phyloP scores from a whole-genome alignment of 2,113 vertebrate species.

The Forbesichthys agassizii region DNA sequence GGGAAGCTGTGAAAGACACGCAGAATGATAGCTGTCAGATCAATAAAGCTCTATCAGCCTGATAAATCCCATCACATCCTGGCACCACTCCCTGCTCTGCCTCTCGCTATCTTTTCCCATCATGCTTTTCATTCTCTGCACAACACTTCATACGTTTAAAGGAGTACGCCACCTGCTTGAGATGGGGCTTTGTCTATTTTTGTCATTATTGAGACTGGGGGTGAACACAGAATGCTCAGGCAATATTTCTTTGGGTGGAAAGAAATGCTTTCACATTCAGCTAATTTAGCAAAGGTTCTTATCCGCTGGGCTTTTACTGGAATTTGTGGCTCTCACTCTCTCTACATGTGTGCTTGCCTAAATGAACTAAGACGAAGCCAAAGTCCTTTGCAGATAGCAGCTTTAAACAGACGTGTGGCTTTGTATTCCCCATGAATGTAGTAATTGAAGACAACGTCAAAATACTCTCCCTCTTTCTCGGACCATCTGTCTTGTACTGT shows the following conservation, averaged over 20 bases:
- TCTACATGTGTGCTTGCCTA: slow-evolving; percentile 9
- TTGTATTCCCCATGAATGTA: slow-evolving; percentile 29
- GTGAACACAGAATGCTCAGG: slow-evolving; percentile 23
- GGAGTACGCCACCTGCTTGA: slow-evolving; percentile 5
- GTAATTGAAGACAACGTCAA: slow-evolving; percentile 20
- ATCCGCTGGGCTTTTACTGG: slow-evolving; percentile 7
- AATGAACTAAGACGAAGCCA: too few relatives aligned
- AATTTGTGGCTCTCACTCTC: slow-evolving; percentile 1
- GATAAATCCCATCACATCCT: slow-evolving; percentile 45
- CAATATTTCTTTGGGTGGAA: slow-evolving; percentile 40
- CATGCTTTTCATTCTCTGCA: slow-evolving; percentile 23
- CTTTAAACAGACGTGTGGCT: slow-evolving; percentile 9
- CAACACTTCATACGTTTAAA: slow-evolving; percentile 15
- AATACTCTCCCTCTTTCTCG: slow-evolving; percentile 11
- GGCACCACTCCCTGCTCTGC: slow-evolving; percentile 37
- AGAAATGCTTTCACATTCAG: slow-evolving; percentile 43
- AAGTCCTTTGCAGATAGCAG: too few relatives aligned
- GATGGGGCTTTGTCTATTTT: slow-evolving; percentile 15
- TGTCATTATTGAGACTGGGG: slow-evolving; percentile 10
- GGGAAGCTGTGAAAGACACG: slow-evolving; percentile 37
- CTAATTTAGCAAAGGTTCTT: slow-evolving; percentile 25
- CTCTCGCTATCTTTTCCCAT: slow-evolving; percentile 39
- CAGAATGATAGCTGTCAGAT: slow-evolving; percentile 48
- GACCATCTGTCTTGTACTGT: too few relatives aligned
- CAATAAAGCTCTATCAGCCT: slow-evolving; percentile 49